A percentile compares a stretch with the other conserved stretches of the same genome.
phyloP scores from a whole-genome alignment of 2,113 vertebrate species.

The Tapirus terrestris region DNA sequence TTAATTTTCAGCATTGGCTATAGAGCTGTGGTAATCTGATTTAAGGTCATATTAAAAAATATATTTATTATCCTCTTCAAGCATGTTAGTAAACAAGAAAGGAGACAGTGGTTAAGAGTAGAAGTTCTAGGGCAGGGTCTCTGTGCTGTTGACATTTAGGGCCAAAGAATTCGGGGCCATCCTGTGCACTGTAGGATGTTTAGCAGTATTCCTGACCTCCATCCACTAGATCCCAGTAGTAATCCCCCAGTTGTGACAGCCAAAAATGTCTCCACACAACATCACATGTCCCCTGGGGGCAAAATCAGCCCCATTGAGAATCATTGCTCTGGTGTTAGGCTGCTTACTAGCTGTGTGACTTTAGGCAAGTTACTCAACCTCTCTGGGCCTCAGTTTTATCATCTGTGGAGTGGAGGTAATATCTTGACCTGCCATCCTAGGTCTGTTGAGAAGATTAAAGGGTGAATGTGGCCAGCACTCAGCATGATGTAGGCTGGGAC shows the following conservation, averaged over 20 bases:
- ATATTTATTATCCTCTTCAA: background rate
- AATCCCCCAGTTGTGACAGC: background rate
- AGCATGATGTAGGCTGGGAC: background rate
- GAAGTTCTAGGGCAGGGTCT: background rate
- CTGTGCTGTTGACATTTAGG: background rate
- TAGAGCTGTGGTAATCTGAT: background rate
- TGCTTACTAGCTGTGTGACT: background rate
- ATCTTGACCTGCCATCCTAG: background rate
- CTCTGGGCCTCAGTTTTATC: background rate
- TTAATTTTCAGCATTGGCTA: background rate
- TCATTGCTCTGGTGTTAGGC: background rate
- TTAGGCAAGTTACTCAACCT: background rate
- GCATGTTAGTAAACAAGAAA: background rate
- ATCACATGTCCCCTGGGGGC: background rate
- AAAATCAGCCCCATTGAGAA: background rate
- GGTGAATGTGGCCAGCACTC: accelerated
- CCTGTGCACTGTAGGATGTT: background rate
- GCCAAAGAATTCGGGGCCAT: background rate
- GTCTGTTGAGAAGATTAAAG: background rate
- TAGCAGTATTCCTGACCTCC: background rate
- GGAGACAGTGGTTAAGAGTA: background rate
- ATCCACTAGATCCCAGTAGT: background rate
- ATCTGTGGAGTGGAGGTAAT: background rate
- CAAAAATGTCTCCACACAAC: background rate
- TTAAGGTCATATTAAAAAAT: background rate